Conservation (phyloP, 2,797 vertebrate genomes). For the Trachops cirrhosus region DNA sequence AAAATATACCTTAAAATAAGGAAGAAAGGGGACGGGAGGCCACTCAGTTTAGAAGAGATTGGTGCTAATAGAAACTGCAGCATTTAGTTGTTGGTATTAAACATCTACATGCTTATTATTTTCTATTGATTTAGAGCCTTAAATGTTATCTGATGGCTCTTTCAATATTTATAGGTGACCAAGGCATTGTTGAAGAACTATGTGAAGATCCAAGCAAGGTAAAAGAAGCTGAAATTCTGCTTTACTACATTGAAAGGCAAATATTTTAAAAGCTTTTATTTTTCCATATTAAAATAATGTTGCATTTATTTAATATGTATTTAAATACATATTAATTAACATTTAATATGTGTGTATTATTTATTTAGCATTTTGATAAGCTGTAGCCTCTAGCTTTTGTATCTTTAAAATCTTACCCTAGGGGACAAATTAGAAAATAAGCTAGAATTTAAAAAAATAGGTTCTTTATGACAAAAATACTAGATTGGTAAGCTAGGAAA, state of each 20-base stretch:
- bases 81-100: background rate
- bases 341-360: background rate
- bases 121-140: background rate
- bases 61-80: background rate
- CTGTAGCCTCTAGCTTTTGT: background rate
- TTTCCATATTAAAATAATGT: slow-evolving; percentile 15
- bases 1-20: slow-evolving; percentile 17
- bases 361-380: background rate
- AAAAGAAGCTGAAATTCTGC: slow-evolving; percentile 76
- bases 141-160: background rate
- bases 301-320: background rate
- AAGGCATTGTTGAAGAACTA: slow-evolving; percentile 42
- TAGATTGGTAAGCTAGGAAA: background rate
- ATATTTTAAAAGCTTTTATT: slow-evolving; percentile 33
- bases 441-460: background rate
- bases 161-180: slow-evolving; percentile 47
- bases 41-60: background rate
- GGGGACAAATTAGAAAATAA: slow-evolving; percentile 31
- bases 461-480: background rate
- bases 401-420: slow-evolving; percentile 23
- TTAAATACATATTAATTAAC: background rate
- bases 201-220: slow-evolving; percentile 78
- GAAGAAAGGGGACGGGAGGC: background rate
- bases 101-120: background rate
- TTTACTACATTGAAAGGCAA: slow-evolving; percentile 84